phyloP scores from a whole-genome alignment of 1,140 invertebrate species.

The Cydia pomonella region DNA sequence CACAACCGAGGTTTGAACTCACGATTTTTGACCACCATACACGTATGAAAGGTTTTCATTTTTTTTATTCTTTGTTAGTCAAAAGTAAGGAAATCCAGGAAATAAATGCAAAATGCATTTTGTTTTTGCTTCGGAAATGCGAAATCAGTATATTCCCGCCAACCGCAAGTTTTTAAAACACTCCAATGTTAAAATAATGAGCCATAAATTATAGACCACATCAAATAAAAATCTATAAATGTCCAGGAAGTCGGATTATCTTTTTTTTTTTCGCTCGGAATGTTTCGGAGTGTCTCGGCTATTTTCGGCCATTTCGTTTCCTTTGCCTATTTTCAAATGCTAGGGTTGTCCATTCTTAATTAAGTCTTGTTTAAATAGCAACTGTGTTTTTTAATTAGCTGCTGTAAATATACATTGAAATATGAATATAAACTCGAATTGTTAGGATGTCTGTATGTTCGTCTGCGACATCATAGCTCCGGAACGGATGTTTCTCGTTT shows the following conservation, averaged over 20 bases:
- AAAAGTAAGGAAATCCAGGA: too few relatives aligned
- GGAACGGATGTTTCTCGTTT: too few relatives aligned
- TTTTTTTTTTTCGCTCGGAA: slow-evolving; percentile 28
- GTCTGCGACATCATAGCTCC: too few relatives aligned
- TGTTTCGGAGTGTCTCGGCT: slow-evolving; percentile 22
- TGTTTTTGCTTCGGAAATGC: too few relatives aligned
- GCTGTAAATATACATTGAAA: too few relatives aligned
- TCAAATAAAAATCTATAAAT: slow-evolving; percentile 21
- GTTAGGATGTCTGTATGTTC: too few relatives aligned
- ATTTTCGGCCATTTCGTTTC: slow-evolving; percentile 27
- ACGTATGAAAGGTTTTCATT: too few relatives aligned
- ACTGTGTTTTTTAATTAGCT: neutral
- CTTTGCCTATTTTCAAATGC: slow-evolving; percentile 18
- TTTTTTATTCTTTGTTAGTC: too few relatives aligned
- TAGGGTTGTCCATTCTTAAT: slow-evolving; percentile 10
- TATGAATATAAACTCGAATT: too few relatives aligned
- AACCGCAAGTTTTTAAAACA: neutral
- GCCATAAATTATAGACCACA: slow-evolving; percentile 20
- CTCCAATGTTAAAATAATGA: slow-evolving; percentile 6
- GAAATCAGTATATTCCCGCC: neutral
- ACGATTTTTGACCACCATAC: too few relatives aligned
- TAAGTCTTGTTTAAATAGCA: neutral
- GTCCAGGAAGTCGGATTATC: slow-evolving; percentile 25
- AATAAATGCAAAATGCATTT: too few relatives aligned
- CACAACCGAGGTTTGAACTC: too few relatives aligned